phyloP scores from a whole-genome alignment of 1,140 invertebrate genomes.

The Artemia franciscana region DNA sequence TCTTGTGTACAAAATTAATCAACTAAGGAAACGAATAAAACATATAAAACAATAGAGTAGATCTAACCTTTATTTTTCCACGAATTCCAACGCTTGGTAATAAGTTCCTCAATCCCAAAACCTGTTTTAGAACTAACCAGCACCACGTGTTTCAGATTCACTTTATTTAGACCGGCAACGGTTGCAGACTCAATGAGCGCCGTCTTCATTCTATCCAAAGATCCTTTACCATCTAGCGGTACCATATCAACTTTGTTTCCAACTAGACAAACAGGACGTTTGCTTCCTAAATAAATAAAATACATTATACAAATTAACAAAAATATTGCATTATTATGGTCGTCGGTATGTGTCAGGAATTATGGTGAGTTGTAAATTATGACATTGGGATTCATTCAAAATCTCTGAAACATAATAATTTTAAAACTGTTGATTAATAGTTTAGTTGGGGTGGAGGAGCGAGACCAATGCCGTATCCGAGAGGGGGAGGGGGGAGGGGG shows the following conservation, averaged over 20 bases:
- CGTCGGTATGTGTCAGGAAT: too few relatives aligned
- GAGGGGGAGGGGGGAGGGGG: too few relatives aligned
- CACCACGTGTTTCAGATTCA: constrained; percentile 46
- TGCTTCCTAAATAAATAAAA: constrained; percentile 16
- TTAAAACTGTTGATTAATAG: too few relatives aligned
- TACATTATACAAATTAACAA: too few relatives aligned
- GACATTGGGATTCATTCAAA: too few relatives aligned
- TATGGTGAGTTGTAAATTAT: too few relatives aligned
- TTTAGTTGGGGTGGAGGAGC: too few relatives aligned
- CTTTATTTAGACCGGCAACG: constrained; percentile 31
- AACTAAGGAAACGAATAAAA: constrained; percentile 1
- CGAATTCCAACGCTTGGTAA: constrained; percentile 44
- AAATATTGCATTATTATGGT: too few relatives aligned
- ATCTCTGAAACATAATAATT: too few relatives aligned
- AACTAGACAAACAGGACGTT: constrained; percentile 47
- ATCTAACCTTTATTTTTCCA: constrained; percentile 38
- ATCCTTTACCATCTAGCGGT: constrained; percentile 48
- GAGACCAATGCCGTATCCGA: too few relatives aligned
- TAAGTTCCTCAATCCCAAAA: constrained; percentile 76
- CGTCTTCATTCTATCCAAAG: constrained; percentile 39
- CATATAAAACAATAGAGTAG: not conserved
- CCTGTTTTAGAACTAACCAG: constrained; percentile 82
- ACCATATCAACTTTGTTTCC: constrained; percentile 89
- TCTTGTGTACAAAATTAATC: constrained; percentile 2
- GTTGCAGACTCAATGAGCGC: constrained; percentile 30